These are phyloP conservation scores for Recurvirostra avosetta DNA, from an alignment of 2,113 vertebrate genomes.

Conservation along the genomic window DNA sequence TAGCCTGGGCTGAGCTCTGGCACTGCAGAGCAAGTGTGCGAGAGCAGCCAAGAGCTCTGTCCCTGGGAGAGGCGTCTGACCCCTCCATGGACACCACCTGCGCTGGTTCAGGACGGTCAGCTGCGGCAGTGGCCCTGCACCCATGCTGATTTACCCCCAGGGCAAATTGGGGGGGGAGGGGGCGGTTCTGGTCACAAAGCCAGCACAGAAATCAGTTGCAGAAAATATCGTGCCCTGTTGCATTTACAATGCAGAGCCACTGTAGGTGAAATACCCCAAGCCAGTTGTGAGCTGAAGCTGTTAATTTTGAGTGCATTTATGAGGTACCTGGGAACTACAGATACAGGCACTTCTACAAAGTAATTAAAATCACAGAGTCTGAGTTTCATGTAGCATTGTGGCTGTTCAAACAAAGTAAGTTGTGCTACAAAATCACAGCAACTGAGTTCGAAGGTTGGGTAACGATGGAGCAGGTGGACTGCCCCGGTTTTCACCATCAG, in stretches of 20 bases:
- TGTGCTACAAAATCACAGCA: neutral
- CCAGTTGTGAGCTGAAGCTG: neutral
- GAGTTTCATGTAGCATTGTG: rapidly evolving
- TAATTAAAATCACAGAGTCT: neutral
- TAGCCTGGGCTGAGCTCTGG: neutral
- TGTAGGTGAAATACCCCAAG: neutral
- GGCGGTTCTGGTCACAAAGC: no score
- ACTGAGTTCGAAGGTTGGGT: neutral
- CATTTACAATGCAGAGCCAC: no score
- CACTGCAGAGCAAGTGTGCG: rapidly evolving
- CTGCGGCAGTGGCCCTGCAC: no score
- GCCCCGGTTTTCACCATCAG: neutral
- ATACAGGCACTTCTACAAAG: neutral
- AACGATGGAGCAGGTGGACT: rapidly evolving
- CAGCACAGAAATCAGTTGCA: no score
- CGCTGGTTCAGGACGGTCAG: no score
- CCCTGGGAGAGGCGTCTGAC: neutral
- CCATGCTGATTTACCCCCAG: no score
- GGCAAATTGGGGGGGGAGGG: no score
- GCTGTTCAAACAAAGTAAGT: neutral
- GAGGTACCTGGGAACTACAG: neutral
- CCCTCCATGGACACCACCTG: no score
- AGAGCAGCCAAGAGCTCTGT: neutral
- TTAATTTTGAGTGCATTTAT: neutral
- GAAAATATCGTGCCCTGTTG: no score